Evolutionary conservation across 2,113 vertebrate genomes (phyloP).

Genomic region (Jaculus jaculus): DNA sequence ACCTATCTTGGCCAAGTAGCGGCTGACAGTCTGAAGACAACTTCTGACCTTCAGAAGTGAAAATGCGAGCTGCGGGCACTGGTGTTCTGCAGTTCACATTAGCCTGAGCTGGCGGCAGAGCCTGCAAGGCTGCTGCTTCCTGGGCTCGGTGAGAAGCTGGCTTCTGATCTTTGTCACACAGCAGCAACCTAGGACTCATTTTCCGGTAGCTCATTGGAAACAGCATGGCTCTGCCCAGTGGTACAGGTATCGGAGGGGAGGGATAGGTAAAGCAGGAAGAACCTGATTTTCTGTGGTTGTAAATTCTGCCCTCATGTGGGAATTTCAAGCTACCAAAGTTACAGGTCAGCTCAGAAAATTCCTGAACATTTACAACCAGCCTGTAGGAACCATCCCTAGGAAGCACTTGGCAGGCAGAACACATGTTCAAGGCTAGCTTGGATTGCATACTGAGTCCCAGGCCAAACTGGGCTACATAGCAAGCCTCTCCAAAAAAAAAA

Average conservation of each 20-base stretch:
- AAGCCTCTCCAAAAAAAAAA: not conserved
- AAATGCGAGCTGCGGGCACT: not conserved
- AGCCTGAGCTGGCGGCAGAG: not conserved
- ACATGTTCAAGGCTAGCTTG: not conserved
- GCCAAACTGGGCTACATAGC: not conserved
- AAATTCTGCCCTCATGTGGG: not conserved
- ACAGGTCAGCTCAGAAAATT: conserved; percentile 18
- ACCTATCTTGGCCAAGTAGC: conserved; percentile 50
- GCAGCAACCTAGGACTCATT: not conserved
- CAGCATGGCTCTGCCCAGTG: not conserved
- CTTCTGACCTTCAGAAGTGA: conserved; percentile 29
- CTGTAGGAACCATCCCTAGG: not conserved
- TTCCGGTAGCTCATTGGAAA: not conserved
- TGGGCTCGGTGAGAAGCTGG: not conserved
- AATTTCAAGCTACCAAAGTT: not conserved
- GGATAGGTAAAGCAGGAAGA: not conserved
- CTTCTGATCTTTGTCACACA: not conserved
- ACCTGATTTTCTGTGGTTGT: not conserved
- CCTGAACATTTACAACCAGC: not conserved
- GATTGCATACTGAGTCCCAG: not conserved
- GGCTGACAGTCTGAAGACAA: conserved; percentile 41
- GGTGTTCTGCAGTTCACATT: not conserved
- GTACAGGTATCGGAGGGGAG: not conserved
- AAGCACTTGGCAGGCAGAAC: not conserved
- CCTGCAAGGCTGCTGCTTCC: not conserved